Evolutionary conservation across 1,140 invertebrate species (phyloP).

Genomic region (Ostrea edulis): DNA sequence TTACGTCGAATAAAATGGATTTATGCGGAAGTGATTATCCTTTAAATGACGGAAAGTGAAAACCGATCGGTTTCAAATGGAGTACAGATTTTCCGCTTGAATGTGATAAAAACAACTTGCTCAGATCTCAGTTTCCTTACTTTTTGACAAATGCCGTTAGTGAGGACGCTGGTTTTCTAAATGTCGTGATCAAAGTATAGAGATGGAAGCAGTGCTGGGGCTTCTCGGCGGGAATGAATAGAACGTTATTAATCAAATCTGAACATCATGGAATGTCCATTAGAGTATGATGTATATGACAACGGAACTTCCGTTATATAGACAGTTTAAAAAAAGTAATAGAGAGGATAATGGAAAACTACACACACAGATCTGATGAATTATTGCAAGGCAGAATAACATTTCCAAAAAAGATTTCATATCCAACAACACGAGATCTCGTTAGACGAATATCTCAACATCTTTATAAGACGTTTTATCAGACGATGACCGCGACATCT

Average conservation of each 20-base stretch:
- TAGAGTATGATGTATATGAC: slow-evolving; percentile 21
- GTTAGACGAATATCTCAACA: background rate
- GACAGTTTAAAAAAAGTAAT: background rate
- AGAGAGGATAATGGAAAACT: background rate
- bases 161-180: background rate
- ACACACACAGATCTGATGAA: background rate
- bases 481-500: background rate
- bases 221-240: slow-evolving; percentile 9
- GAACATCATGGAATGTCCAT: slow-evolving; percentile 18
- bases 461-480: too few species aligned
- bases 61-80: slow-evolving; percentile 20
- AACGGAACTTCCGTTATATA: background rate
- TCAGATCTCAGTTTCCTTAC: background rate
- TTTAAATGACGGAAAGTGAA: background rate
- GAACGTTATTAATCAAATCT: slow-evolving; percentile 33
- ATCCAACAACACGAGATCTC: background rate
- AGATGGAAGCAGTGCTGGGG: background rate
- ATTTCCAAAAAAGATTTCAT: background rate
- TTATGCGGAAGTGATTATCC: background rate
- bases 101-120: background rate
- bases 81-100: background rate
- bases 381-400: background rate
- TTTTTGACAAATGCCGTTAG: background rate
- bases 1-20: background rate
- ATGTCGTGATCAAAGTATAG: slow-evolving; percentile 31